Conservation (phyloP, 2,113 vertebrate genomes). For the Tamias sibiricus region DNA sequence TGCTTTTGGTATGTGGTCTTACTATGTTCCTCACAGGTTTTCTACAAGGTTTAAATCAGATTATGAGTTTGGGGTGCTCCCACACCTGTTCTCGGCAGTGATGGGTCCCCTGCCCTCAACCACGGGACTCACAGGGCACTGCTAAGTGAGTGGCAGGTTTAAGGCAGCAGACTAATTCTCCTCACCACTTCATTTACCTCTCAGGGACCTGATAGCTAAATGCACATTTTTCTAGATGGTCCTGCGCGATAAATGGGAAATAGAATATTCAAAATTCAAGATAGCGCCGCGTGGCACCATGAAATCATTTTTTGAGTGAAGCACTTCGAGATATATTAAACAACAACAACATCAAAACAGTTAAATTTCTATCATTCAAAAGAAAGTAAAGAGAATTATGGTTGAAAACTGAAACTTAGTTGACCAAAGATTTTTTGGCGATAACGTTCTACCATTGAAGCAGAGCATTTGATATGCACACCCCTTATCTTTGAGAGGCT, state of each 20-base stretch:
- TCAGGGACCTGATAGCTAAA: neutral
- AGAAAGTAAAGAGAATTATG: neutral
- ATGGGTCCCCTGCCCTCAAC: accelerated
- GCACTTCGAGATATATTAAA: neutral
- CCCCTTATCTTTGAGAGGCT: neutral
- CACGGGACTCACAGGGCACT: too few species aligned
- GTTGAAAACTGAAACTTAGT: neutral
- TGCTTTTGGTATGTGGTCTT: neutral
- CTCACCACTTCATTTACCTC: neutral
- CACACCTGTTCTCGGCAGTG: accelerated
- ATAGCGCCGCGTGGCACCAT: neutral
- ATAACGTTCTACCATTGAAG: neutral
- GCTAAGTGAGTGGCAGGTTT: accelerated
- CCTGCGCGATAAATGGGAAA: neutral
- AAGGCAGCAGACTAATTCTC: neutral
- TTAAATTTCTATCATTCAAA: neutral
- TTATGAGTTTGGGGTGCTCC: neutral
- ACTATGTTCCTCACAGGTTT: neutral
- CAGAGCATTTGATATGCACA: neutral
- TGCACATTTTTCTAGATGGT: neutral
- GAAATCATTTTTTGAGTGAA: neutral
- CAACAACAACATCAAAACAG: neutral
- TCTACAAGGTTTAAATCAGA: neutral
- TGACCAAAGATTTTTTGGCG: neutral
- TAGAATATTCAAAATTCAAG: neutral